These are phyloP conservation scores for Pelmatolapia mariae DNA, from an alignment of 2,113 vertebrate species.

Conservation along the genomic window DNA sequence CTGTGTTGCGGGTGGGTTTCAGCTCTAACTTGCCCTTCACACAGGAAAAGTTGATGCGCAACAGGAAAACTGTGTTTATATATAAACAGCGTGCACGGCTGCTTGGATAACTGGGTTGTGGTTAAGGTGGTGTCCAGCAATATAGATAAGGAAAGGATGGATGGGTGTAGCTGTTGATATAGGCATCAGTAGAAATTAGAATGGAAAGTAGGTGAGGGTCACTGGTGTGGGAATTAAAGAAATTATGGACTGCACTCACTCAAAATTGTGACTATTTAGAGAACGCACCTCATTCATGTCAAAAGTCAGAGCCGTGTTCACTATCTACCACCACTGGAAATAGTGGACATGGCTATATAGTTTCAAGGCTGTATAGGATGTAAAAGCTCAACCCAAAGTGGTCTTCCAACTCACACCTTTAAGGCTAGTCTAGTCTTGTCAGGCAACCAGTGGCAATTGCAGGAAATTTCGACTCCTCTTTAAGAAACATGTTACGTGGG, in stretches of 20 bases:
- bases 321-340: neutral
- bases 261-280: neutral
- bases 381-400: neutral
- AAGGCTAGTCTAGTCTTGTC: neutral
- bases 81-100: conserved; percentile 31
- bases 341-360: neutral
- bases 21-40: conserved; percentile 20
- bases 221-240: neutral
- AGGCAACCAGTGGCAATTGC: neutral
- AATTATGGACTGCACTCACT: neutral
- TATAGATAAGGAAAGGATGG: neutral
- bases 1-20: neutral
- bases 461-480: neutral
- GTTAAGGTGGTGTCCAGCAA: neutral
- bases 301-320: neutral
- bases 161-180: neutral
- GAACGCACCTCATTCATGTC: neutral
- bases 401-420: neutral
- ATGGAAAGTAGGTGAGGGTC: neutral
- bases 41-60: neutral
- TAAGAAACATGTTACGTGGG: neutral
- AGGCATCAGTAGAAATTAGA: neutral
- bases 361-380: neutral
- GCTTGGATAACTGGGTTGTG: neutral
- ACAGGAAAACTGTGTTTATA: conserved; percentile 24